Evolutionary conservation across 2,797 vertebrate genomes (phyloP), one percentile per base, ranked within the genome.

Genomic region (Peromyscus eremicus): DNA sequence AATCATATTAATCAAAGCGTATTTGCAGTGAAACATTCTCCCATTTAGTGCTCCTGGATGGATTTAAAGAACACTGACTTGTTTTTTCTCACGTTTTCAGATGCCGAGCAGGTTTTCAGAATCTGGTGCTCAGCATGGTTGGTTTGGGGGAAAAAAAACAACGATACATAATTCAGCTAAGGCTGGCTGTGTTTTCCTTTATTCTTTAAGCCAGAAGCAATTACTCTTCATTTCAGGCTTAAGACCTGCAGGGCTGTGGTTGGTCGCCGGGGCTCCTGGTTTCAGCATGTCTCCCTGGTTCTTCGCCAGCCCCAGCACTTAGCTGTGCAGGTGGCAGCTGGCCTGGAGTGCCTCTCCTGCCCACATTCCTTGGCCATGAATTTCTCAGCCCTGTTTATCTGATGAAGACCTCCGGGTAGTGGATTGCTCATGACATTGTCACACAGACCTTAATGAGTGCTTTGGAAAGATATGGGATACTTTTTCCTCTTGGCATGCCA

Each of bases 321-420:
- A 94, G 82, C 68, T 97, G 96, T 96, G 96, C 97, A 97, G 98
- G 97, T 98, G 95, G 97, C 98, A 97, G 98, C 98, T 97, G 97
- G 70, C 27, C 91, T 96, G 98, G 98, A 97, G 98, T 96, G 97
- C 68, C 98, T 96, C 96, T 96, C 75, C 80, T 82, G 80, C 83
- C 96, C 1, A 2, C 97, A 98, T 98, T 97, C 97, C 87, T 98
- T 92, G 95, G 95, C 97, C 55, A 80, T 96, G 98, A 97, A 95
- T 98, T 98, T 86, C 62, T 89, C 87, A 97, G 92, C 70, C 80
- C 96, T 96, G 89, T 97, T 98, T 97, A 97, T 98, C 95, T 96
- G 97, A 96, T 95, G 97, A 96, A 97, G 97, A 97, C 97, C 97
- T 97, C 97, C 96, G 73, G 23, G 89, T 46, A 91, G 84, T 73